Evolutionary conservation across 2,113 vertebrate genomes (phyloP).

Genomic region (Mustelus asterias): DNA sequence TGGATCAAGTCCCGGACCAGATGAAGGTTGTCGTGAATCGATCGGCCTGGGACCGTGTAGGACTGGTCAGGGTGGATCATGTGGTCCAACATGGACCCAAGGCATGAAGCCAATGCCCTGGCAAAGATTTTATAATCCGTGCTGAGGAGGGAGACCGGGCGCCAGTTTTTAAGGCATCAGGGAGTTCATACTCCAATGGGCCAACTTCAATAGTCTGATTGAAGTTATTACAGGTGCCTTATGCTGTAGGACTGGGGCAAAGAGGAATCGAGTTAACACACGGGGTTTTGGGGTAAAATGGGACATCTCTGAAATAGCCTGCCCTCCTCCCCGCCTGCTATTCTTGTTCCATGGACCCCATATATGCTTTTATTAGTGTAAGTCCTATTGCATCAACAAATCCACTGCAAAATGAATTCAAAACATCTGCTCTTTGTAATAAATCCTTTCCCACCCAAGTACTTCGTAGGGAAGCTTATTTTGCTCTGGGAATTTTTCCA

Average conservation of each 20-base stretch:
- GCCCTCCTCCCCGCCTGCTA: not conserved
- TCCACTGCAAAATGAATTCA: not conserved
- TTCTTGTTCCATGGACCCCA: not conserved
- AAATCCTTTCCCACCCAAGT: slow-evolving; percentile 37
- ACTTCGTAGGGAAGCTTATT: slow-evolving; percentile 8
- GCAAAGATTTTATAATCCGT: too few relatives aligned
- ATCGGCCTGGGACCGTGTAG: too few relatives aligned
- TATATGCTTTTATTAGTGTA: not conserved
- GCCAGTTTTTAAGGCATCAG: too few relatives aligned
- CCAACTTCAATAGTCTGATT: too few relatives aligned
- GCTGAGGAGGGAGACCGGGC: too few relatives aligned
- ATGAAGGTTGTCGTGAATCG: too few relatives aligned
- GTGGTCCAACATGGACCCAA: too few relatives aligned
- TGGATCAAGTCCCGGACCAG: too few relatives aligned
- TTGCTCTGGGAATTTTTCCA: slow-evolving; percentile 30
- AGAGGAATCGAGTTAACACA: not conserved
- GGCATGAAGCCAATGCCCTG: too few relatives aligned
- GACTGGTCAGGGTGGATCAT: too few relatives aligned
- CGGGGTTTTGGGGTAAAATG: not conserved
- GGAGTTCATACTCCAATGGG: too few relatives aligned
- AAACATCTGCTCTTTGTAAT: slow-evolving; percentile 26
- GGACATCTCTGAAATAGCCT: not conserved
- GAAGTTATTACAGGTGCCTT: too few relatives aligned
- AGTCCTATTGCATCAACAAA: not conserved
- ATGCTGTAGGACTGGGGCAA: not conserved